Conservation (phyloP, 2,797 vertebrate genomes). For the Heterohyrax brucei region DNA sequence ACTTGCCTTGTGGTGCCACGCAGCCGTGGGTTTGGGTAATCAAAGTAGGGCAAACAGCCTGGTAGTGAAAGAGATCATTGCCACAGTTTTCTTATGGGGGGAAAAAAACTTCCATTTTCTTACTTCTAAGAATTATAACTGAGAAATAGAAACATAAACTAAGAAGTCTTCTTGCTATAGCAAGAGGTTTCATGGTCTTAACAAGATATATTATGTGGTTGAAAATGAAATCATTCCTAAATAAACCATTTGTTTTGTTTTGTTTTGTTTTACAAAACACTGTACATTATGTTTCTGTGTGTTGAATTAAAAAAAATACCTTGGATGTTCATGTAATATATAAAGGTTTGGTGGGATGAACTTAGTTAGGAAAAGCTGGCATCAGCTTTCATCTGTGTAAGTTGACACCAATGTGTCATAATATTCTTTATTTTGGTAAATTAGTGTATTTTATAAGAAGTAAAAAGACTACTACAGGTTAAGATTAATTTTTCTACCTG, state of each 20-base stretch:
- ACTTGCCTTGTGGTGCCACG: slow-evolving; percentile 66
- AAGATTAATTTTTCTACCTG: slow-evolving; percentile 89
- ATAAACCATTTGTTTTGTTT: slow-evolving; percentile 79
- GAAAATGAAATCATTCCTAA: slow-evolving; percentile 89
- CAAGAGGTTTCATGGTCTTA: slow-evolving; percentile 88
- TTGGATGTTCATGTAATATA: slow-evolving; percentile 93
- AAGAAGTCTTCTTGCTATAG: slow-evolving; percentile 82
- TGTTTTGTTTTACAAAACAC: slow-evolving; percentile 86
- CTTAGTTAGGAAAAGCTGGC: slow-evolving; percentile 94
- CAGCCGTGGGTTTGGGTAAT: slow-evolving; percentile 36
- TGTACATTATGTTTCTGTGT: slow-evolving; percentile 90
- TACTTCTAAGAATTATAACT: slow-evolving; percentile 74
- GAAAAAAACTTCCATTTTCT: slow-evolving; percentile 55
- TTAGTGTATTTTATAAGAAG: slow-evolving; percentile 92
- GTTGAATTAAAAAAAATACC: slow-evolving; percentile 88
- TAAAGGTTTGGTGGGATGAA: slow-evolving; percentile 92
- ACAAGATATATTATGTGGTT: slow-evolving; percentile 84
- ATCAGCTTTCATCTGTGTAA: slow-evolving; percentile 90
- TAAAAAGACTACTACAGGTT: slow-evolving; percentile 92
- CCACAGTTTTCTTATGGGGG: slow-evolving; percentile 58
- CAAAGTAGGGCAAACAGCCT: slow-evolving; percentile 72
- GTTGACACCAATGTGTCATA: slow-evolving; percentile 91
- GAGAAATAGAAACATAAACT: slow-evolving; percentile 83
- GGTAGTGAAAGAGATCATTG: slow-evolving; percentile 67
- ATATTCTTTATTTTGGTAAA: slow-evolving; percentile 92